Conservation (phyloP, 2,113 vertebrate species). For the Dasypus novemcinctus region DNA sequence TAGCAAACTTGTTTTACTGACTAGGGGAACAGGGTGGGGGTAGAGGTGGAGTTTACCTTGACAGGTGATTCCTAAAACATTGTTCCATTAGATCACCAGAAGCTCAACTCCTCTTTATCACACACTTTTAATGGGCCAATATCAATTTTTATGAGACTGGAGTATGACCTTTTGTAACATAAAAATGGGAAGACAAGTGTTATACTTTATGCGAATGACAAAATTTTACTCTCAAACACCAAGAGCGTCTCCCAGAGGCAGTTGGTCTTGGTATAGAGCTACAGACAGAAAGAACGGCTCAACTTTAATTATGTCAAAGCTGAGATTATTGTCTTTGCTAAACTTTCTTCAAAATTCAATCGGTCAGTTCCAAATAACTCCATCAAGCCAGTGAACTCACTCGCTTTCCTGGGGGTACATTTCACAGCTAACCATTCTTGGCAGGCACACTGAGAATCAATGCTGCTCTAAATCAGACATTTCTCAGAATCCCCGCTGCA, state of each 20-base stretch:
- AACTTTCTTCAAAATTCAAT: neutral
- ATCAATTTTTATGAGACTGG: neutral
- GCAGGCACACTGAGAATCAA: neutral
- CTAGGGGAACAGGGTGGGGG: neutral
- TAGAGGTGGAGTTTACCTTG: neutral
- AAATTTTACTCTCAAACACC: neutral
- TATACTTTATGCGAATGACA: neutral
- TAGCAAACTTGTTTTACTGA: neutral
- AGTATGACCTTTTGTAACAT: neutral
- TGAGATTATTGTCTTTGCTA: neutral
- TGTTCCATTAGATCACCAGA: neutral
- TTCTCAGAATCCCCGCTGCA: neutral
- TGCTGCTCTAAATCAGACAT: neutral
- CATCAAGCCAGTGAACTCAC: neutral
- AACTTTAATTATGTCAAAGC: slow-evolving; percentile 5
- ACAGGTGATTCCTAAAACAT: neutral
- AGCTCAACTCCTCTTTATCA: neutral
- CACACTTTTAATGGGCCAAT: neutral
- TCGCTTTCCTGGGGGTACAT: neutral
- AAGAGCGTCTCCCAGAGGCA: neutral
- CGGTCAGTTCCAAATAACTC: neutral
- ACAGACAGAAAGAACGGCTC: slow-evolving; percentile 9
- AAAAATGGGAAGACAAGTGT: neutral
- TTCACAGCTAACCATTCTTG: neutral
- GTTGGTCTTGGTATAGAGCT: neutral